Percentiles rank a stretch among this genome's conserved stretches.
Conservation (phyloP, 2,888 invertebrate genomes). For the Litoditis marina region DNA sequence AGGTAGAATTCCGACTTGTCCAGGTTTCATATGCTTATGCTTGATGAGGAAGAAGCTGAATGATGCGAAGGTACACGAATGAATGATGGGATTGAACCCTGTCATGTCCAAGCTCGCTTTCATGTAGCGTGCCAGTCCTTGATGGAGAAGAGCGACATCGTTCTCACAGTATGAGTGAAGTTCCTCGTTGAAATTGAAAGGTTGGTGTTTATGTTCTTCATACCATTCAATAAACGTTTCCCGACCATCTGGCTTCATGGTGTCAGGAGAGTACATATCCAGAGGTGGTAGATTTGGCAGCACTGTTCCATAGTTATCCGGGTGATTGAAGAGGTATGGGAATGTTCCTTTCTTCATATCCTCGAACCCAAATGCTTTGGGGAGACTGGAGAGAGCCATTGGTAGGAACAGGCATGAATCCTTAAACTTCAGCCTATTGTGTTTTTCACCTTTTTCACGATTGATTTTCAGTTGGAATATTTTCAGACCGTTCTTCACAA, state of each 20-base stretch:
- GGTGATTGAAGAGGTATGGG: slow-evolving; percentile 7
- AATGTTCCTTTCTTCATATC: background rate
- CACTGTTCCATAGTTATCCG: background rate
- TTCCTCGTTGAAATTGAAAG: slow-evolving; percentile 3
- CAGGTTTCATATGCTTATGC: too few relatives aligned
- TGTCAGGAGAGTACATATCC: background rate
- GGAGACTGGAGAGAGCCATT: background rate
- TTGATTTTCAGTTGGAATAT: background rate
- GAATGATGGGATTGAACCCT: too few relatives aligned
- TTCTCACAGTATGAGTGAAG: background rate
- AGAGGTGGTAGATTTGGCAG: slow-evolving; percentile 1
- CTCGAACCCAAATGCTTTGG: background rate
- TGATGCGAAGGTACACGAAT: too few relatives aligned
- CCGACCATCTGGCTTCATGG: background rate
- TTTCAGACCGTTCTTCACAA: background rate
- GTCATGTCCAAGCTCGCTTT: too few relatives aligned
- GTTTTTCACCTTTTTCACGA: background rate
- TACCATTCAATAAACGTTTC: slow-evolving; percentile 9
- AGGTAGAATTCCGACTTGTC: too few relatives aligned
- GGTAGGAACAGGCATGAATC: background rate
- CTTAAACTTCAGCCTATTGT: background rate
- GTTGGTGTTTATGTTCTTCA: background rate
- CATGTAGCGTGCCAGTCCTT: too few relatives aligned
- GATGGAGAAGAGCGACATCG: background rate
- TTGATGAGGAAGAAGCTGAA: too few relatives aligned